Base-by-base conservation (phyloP, 2,888 invertebrate species). In the Ormyrus labotus region DNA sequence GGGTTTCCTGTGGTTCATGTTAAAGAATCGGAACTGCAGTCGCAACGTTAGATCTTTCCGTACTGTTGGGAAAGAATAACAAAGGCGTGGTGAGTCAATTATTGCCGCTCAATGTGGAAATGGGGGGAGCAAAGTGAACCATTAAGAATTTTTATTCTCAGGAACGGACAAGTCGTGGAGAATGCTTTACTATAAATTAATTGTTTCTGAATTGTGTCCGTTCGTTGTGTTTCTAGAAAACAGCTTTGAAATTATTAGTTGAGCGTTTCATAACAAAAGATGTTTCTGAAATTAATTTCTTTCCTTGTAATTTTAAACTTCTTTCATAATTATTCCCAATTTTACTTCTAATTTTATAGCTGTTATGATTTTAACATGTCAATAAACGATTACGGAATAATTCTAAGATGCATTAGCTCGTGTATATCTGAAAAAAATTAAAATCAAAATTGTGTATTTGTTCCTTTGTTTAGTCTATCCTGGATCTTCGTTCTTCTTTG, bases 41-140 rank as follows among this genome's bases (percentile, higher is more conserved):
- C 96, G 96, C 95, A 96, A 95, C 93, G 96, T 96, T 95, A 96
- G 95, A 94, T 97, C 96, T 96, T 97, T 97, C 95, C 96, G 96
- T 96, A 97, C 96, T 96, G 96, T 92, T 94, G 94, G 92, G 92
- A 92, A 93, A 92, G 91, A 93, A 90, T 91, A 87, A 88, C 79
- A 89, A 76, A 70, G 69, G 65, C 65, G 84, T 84, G 84, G 84
- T 88, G 83, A 88, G 86, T 88, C 84, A 81, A 81, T 68, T 78
- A 19, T 19, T 19, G 19, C 19, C 19, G 19, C 19, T 19, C 19
- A 19, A 19, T 19, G 19, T 19, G 19, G 19, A 19, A 19, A 19
- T 19, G 19, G 19, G 19, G 19, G 19, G 19, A 19, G 19, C 19
- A 19, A 19, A 19, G 19, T 19, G 19, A 51, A 10, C 47, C 19